A percentile compares a stretch with the other conserved stretches of the same genome.
phyloP scores from a whole-genome alignment of 2,797 vertebrate species.

The Pipistrellus kuhlii region DNA sequence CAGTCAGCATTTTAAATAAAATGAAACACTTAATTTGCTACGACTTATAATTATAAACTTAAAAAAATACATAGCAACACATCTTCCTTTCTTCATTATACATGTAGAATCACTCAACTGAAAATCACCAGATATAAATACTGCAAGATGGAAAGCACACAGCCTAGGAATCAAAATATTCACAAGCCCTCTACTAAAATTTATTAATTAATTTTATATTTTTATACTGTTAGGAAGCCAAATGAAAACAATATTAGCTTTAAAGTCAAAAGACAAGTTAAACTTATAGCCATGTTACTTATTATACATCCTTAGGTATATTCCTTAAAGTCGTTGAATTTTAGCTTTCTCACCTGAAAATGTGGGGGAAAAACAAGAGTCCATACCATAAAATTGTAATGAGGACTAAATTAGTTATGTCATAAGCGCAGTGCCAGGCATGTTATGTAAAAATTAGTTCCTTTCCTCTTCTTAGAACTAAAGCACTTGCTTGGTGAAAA shows the following conservation, averaged over 20 bases:
- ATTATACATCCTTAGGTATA: neutral
- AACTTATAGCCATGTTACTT: neutral
- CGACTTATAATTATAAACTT: neutral
- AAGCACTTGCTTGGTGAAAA: constrained; percentile 36
- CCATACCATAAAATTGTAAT: neutral
- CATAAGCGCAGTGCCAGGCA: neutral
- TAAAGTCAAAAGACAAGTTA: neutral
- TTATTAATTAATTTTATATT: constrained; percentile 3
- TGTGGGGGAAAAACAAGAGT: neutral
- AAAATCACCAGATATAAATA: constrained; percentile 31
- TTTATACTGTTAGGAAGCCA: neutral
- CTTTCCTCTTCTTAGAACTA: neutral
- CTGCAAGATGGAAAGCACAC: neutral
- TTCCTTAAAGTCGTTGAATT: neutral
- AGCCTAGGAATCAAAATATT: constrained; percentile 9
- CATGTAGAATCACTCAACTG: neutral
- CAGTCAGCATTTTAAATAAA: neutral
- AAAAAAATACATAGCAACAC: neutral
- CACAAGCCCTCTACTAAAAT: neutral
- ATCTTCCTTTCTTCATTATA: constrained; percentile 8
- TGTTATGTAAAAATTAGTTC: neutral
- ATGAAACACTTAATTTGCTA: constrained; percentile 16
- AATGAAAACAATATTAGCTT: neutral
- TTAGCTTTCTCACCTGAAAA: constrained; percentile 33
- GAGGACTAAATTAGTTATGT: constrained; percentile 2